A percentile compares a stretch with the other conserved stretches of the same genome.
Evolutionary conservation across 2,113 vertebrate species (phyloP).

Genomic region (Theristicus caerulescens): DNA sequence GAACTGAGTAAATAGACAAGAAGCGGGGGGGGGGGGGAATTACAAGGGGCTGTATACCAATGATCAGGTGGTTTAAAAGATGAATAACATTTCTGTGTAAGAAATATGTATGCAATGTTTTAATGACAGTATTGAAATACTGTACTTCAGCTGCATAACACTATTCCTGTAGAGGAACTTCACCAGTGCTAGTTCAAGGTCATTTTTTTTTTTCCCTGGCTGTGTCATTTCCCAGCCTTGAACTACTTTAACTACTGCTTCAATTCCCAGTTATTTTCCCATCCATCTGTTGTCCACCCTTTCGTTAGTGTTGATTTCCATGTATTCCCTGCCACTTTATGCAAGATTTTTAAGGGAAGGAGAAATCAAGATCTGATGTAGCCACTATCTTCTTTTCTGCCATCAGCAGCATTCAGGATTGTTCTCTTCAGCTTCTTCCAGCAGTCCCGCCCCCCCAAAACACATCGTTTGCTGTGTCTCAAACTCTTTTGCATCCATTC

Average conservation of each 20-base stretch:
- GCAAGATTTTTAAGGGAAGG: neutral
- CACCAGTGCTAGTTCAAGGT: neutral
- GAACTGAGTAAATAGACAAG: conserved; percentile 20
- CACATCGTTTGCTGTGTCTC: neutral
- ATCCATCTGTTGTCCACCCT: neutral
- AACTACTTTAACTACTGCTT: neutral
- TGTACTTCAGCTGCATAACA: neutral
- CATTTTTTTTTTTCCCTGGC: neutral
- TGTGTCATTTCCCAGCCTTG: neutral
- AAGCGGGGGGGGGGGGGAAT: neutral
- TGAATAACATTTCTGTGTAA: neutral
- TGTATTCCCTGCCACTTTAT: neutral
- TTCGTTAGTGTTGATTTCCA: neutral
- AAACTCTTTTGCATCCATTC: neutral
- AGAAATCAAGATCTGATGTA: neutral
- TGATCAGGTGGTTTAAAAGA: neutral
- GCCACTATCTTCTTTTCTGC: neutral
- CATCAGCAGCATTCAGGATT: neutral
- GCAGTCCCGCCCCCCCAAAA: neutral
- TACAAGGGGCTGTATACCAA: neutral
- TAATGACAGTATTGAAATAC: neutral
- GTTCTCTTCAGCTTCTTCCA: neutral
- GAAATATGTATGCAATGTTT: neutral
- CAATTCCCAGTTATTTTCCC: neutral
- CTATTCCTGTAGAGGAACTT: neutral